Conservation (phyloP, 2,888 invertebrate genomes). For the Lypha dubia region DNA sequence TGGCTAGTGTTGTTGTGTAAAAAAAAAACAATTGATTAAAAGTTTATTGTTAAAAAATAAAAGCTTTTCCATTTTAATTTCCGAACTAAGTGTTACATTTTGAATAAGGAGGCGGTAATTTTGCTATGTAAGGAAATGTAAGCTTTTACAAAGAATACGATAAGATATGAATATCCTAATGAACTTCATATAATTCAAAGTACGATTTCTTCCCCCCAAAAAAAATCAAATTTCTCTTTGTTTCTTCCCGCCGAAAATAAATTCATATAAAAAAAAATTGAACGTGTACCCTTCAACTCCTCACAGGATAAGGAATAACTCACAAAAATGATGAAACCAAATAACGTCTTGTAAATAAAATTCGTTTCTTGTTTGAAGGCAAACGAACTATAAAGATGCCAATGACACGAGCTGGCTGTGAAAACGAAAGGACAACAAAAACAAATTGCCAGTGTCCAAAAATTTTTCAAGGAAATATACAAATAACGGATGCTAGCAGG, state of each 20-base stretch:
- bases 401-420: conserved; percentile 74
- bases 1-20: neutral
- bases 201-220: neutral
- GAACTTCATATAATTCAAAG: neutral
- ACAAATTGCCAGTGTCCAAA: conserved; percentile 42
- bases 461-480: conserved; percentile 72
- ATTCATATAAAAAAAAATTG: too few species aligned
- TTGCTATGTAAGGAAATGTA: neutral
- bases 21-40: neutral
- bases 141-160: neutral
- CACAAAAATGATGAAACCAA: neutral
- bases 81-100: neutral
- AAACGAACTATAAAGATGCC: conserved; percentile 78
- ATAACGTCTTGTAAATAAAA: neutral
- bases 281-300: too few species aligned
- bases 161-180: neutral
- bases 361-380: conserved; percentile 63
- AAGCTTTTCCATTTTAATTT: neutral
- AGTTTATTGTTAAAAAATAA: conserved; percentile 1
- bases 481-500: neutral
- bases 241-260: neutral
- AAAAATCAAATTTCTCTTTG: neutral
- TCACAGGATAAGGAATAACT: neutral
- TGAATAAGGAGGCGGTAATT: neutral
- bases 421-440: conserved; percentile 5